Percentiles rank a stretch among this genome's conserved stretches.
These are phyloP conservation scores for Hirundo rustica DNA, from an alignment of 2,797 vertebrate genomes.

Conservation along the genomic window DNA sequence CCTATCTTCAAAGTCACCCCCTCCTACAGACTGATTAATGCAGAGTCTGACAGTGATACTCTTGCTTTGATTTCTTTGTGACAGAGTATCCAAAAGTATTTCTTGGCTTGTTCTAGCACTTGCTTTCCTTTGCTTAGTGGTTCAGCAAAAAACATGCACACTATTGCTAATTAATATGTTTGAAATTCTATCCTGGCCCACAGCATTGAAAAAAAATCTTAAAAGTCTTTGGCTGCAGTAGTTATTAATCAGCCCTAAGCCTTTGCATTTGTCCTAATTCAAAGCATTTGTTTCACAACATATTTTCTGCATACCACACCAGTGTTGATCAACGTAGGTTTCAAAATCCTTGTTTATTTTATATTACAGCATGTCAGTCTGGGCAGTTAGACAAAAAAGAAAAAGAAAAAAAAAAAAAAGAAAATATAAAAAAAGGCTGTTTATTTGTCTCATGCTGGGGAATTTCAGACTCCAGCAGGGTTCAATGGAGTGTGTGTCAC, in stretches of 20 bases:
- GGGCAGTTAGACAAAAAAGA: slow-evolving; percentile 41
- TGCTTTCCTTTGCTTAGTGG: slow-evolving; percentile 49
- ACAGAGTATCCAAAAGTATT: slow-evolving; percentile 52
- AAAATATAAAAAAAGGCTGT: neutral
- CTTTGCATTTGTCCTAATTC: slow-evolving; percentile 62
- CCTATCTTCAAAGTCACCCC: slow-evolving; percentile 36
- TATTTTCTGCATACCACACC: slow-evolving; percentile 48
- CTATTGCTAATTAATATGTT: slow-evolving; percentile 69
- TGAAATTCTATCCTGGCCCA: slow-evolving; percentile 62
- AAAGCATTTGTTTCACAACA: slow-evolving; percentile 58
- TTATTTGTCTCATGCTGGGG: slow-evolving; percentile 56
- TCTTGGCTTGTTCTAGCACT: slow-evolving; percentile 56
- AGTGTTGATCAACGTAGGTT: slow-evolving; percentile 48
- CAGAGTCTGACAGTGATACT: neutral
- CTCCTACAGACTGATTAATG: slow-evolving; percentile 33
- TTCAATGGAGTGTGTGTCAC: slow-evolving; percentile 52
- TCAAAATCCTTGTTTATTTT: slow-evolving; percentile 52
- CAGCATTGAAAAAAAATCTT: slow-evolving; percentile 34
- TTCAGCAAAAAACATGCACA: slow-evolving; percentile 62
- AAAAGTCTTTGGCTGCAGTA: slow-evolving; percentile 55
- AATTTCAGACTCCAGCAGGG: slow-evolving; percentile 41
- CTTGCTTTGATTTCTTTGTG: slow-evolving; percentile 57
- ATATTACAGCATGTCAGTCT: slow-evolving; percentile 45
- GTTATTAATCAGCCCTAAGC: slow-evolving; percentile 54
- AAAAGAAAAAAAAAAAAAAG: accelerated